These are phyloP conservation scores for Sanderia malayensis DNA, from an alignment of 30 jellyfish, hydroid and myxozoan species.

Conservation along the genomic window DNA sequence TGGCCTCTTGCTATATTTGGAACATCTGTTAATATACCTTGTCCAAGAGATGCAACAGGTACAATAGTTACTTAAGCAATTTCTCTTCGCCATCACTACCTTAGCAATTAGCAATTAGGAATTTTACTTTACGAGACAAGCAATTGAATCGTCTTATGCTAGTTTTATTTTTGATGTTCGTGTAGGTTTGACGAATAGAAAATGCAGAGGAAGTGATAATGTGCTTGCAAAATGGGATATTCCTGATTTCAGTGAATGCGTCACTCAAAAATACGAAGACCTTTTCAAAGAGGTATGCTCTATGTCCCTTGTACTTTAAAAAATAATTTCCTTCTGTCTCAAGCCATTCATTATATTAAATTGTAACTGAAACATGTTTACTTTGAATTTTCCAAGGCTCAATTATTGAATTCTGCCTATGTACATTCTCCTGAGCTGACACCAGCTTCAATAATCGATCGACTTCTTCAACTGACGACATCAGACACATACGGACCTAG, in stretches of 20 bases:
- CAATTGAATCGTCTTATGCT: too few relatives aligned
- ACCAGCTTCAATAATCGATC: constrained; percentile 93
- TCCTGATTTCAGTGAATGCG: constrained; percentile 98
- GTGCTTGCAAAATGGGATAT: constrained; percentile 78
- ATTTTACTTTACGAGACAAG: too few relatives aligned
- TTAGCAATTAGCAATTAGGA: too few relatives aligned
- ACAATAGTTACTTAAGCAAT: not conserved
- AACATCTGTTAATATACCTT: constrained; percentile 92
- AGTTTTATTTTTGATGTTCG: constrained; percentile 6
- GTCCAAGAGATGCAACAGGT: constrained; percentile 98
- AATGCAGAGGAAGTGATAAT: constrained; percentile 72
- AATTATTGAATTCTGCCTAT: constrained; percentile 72
- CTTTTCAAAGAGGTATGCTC: constrained; percentile 79
- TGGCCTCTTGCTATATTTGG: constrained; percentile 99
- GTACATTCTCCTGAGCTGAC: constrained; percentile 93
- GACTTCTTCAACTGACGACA: constrained; percentile 86
- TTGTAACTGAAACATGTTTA: not conserved
- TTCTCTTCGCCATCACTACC: too few relatives aligned
- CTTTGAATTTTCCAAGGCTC: constrained; percentile 45
- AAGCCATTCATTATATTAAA: not conserved
- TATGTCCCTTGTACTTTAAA: not conserved
- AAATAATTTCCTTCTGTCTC: not conserved
- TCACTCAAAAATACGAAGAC: constrained; percentile 93
- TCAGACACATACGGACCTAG: constrained; percentile 88
- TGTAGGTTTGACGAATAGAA: constrained; percentile 89